Evolutionary conservation across 2,888 invertebrate genomes (phyloP), one percentile per base, ranked within the genome.

Genomic region (Eulithis testata): DNA sequence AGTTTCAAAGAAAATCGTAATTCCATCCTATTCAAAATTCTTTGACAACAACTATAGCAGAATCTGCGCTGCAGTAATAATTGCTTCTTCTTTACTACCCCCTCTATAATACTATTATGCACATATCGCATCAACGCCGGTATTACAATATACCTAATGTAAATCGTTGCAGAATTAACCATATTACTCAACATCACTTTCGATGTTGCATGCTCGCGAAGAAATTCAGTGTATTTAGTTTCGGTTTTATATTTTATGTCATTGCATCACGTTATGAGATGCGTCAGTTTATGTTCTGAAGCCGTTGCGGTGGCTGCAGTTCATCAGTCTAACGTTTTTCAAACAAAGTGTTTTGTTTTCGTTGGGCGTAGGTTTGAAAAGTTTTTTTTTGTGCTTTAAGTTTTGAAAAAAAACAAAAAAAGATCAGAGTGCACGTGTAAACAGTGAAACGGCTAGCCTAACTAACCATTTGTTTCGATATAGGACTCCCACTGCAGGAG

Each of bases 161-260:
- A 65, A 69, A 69, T 71, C 21, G 61, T 68, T 69, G 70, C 72
- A 73, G 70, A 73, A 69, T 65, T 66, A 65, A 73, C 79, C 81
- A 78, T 83, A 83, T 89, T 90, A 81, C 87, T 75, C 83, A 88
- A 91, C 80, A 74, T 69, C 74, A 82, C 84, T 84, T 85, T 86
- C 84, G 75, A 81, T 80, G 81, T 83, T 82, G 84, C 83, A 83
- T 79, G 81, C 82, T 83, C 78, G 80, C 80, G 78, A 84, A 85
- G 83, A 84, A 85, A 87, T 84, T 78, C 79, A 83, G 80, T 81
- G 79, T 79, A 83, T 90, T 84, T 50, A 82, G 87, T 86, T 86
- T 87, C 86, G 84, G 81, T 83, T 81, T 60, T 80, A 37, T 82
- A 80, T 84, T 84, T 86, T 78, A 87, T 85, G 88, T 88, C 90